Conservation (phyloP, 2,888 invertebrate genomes). For the Adela reaumurella region DNA sequence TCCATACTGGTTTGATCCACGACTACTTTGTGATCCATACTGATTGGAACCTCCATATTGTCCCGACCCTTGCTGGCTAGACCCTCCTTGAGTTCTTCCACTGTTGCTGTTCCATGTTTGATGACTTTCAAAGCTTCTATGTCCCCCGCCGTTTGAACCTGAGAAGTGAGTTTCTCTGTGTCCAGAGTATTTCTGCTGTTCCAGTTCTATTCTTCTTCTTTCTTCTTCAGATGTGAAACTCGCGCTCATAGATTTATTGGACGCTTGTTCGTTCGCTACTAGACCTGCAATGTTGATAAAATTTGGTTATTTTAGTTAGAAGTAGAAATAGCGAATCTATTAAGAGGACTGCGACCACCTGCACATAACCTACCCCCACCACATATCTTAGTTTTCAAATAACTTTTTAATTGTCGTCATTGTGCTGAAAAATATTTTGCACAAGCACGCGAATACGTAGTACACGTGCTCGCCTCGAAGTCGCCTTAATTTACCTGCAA, state of each 20-base stretch:
- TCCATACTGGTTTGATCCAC: too few species aligned
- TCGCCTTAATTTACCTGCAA: too few species aligned
- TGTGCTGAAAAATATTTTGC: too few species aligned
- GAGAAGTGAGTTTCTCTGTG: not conserved
- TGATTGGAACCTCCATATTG: not conserved
- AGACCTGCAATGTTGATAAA: not conserved
- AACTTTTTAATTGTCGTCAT: too few species aligned
- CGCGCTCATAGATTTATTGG: not conserved
- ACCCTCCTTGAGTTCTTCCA: not conserved
- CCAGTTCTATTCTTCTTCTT: not conserved
- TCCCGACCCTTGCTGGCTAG: not conserved
- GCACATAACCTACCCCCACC: too few species aligned
- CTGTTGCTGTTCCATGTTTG: not conserved
- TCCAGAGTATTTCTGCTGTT: not conserved
- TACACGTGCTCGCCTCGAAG: too few species aligned
- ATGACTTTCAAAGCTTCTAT: not conserved
- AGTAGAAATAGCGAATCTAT: too few species aligned
- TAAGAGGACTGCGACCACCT: too few species aligned
- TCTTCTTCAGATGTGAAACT: not conserved
- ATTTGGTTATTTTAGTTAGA: too few species aligned
- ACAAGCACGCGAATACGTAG: too few species aligned
- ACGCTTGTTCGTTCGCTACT: not conserved
- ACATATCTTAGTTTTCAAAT: too few species aligned
- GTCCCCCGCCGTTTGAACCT: not conserved
- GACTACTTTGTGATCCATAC: too few species aligned